These are phyloP conservation scores for Parascotia fuliginaria DNA, from an alignment of 2,888 invertebrate genomes.

Conservation along the genomic window DNA sequence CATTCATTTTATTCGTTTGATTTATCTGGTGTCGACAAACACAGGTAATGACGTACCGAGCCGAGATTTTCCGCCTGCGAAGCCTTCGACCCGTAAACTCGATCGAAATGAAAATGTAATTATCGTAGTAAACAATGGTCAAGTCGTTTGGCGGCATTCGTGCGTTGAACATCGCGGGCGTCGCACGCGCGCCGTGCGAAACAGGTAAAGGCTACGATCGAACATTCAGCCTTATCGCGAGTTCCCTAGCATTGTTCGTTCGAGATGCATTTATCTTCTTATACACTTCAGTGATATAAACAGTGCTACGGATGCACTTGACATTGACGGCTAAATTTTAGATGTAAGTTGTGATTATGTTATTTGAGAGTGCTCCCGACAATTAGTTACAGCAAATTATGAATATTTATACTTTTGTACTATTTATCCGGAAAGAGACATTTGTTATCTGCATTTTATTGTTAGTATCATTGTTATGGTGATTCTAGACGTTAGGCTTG, in stretches of 20 bases:
- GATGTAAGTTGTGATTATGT: conserved; percentile 51
- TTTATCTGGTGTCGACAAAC: conserved; percentile 38
- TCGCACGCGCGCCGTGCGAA: conserved; percentile 67
- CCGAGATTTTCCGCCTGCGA: conserved; percentile 72
- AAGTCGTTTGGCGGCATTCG: conserved; percentile 75
- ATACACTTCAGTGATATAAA: conserved; percentile 53
- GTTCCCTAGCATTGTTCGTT: conserved; percentile 56
- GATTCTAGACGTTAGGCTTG: conserved; percentile 63
- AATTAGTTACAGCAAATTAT: conserved; percentile 59
- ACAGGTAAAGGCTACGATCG: conserved; percentile 61
- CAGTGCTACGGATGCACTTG: conserved; percentile 66
- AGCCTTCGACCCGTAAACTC: conserved; percentile 80
- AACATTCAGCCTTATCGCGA: conserved; percentile 72
- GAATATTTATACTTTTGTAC: conserved; percentile 69
- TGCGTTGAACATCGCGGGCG: conserved; percentile 71
- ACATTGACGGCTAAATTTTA: conserved; percentile 59
- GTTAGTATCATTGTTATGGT: conserved; percentile 79
- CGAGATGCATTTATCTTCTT: conserved; percentile 65
- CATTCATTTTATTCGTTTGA: conserved; percentile 36
- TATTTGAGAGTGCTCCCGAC: conserved; percentile 61
- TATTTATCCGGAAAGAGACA: conserved; percentile 66
- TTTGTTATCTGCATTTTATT: conserved; percentile 70
- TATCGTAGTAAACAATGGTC: conserved; percentile 81
- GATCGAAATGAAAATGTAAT: conserved; percentile 81
- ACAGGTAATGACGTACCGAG: conserved; percentile 54